Conservation (phyloP, 2,797 vertebrate genomes). For the Silurus aristotelis region DNA sequence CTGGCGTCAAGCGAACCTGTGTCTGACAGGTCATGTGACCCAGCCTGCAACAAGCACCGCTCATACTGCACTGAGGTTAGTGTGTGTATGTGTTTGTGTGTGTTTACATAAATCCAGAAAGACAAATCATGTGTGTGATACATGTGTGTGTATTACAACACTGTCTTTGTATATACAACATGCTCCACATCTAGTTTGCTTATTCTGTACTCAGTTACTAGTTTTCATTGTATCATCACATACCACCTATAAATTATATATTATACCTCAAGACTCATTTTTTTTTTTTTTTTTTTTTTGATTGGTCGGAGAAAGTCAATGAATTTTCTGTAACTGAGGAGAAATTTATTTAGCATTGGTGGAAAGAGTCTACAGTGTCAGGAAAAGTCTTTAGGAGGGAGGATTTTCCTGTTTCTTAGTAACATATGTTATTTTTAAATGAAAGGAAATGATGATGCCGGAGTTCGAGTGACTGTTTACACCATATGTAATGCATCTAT, state of each 20-base stretch:
- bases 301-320: too few relatives aligned
- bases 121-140: background rate
- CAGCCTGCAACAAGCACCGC: constrained; percentile 86
- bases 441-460: background rate
- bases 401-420: background rate
- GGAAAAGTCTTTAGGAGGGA: background rate
- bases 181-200: background rate
- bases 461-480: background rate
- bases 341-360: background rate
- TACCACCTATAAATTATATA: too few relatives aligned
- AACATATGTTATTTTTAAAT: background rate
- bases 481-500: background rate
- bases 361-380: too few relatives aligned
- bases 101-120: background rate
- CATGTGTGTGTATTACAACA: background rate
- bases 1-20: constrained; percentile 79
- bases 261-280: too few relatives aligned
- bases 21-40: constrained; percentile 90
- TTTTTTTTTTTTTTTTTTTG: too few relatives aligned
- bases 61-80: constrained; percentile 92
- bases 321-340: too few relatives aligned
- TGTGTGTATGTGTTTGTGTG: constrained; percentile 38
- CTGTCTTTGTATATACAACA: background rate
- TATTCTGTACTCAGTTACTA: too few relatives aligned
- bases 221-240: too few relatives aligned